Evolutionary conservation across 2,888 invertebrate species (phyloP).

Genomic region (Nasonovia ribisnigri): DNA sequence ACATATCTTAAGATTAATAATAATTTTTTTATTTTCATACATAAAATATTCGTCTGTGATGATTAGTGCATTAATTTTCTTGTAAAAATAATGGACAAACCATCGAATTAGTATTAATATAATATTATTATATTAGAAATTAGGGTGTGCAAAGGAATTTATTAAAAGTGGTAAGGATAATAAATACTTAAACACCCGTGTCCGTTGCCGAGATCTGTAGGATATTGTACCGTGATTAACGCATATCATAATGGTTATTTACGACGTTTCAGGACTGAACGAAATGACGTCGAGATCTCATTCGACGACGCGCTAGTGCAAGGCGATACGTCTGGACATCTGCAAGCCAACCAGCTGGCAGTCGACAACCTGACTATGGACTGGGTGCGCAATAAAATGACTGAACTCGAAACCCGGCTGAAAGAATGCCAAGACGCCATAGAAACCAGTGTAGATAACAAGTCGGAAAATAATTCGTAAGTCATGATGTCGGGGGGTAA

Average conservation of each 20-base stretch:
- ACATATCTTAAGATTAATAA: too few relatives aligned
- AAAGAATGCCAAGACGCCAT: constrained; percentile 77
- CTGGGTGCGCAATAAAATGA: constrained; percentile 84
- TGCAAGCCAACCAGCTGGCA: constrained; percentile 88
- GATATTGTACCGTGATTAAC: neutral
- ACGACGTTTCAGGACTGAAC: constrained; percentile 49
- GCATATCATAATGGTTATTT: neutral
- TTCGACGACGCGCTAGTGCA: constrained; percentile 87
- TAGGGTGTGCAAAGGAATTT: neutral
- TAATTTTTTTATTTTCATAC: neutral
- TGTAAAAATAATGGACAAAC: neutral
- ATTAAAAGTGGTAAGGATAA: neutral
- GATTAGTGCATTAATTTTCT: neutral
- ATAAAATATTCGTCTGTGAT: neutral
- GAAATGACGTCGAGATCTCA: constrained; percentile 81
- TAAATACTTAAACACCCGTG: neutral
- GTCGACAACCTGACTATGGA: constrained; percentile 94
- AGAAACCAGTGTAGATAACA: constrained; percentile 75
- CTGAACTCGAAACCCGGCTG: constrained; percentile 83
- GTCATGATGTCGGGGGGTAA: constrained; percentile 20
- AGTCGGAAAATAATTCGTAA: constrained; percentile 64
- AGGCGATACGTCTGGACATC: constrained; percentile 88
- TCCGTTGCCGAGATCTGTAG: neutral
- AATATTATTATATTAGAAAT: neutral
- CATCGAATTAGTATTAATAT: neutral